phyloP scores from a whole-genome alignment of 2,888 invertebrate species.

The Calliopum simillimum region DNA sequence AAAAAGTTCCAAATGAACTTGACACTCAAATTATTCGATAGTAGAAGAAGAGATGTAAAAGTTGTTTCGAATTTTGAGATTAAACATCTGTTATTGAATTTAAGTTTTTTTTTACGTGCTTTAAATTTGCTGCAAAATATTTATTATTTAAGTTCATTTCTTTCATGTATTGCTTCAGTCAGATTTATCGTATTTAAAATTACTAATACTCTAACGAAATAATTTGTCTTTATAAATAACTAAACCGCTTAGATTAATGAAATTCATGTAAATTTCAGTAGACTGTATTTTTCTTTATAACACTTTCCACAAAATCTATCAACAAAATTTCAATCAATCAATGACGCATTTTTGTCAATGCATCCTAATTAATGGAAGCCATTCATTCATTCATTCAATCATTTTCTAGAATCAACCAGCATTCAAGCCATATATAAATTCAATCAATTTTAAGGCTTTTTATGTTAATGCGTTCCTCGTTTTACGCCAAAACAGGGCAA shows the following conservation, averaged over 20 bases:
- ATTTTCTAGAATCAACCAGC: not conserved
- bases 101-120: not conserved
- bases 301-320: not conserved
- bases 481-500: not conserved
- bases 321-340: conserved; percentile 29
- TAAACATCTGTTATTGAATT: not conserved
- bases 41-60: conserved; percentile 8
- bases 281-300: not conserved
- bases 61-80: not conserved
- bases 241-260: conserved; percentile 23
- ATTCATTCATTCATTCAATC: conserved; percentile 17
- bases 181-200: no score
- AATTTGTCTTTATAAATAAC: not conserved
- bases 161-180: no score
- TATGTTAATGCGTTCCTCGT: conserved; percentile 24
- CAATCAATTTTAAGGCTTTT: conserved; percentile 31
- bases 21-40: conserved; percentile 33
- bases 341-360: not conserved
- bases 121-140: not conserved
- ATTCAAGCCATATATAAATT: not conserved
- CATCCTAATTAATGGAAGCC: conserved; percentile 12
- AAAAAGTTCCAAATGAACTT: conserved; percentile 33
- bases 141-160: no score
- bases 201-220: not conserved
- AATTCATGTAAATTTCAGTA: conserved; percentile 7